Evolutionary conservation across 2,888 invertebrate species (phyloP), one percentile per base, ranked within the genome.

Genomic region (Rhabditoides inermis): DNA sequence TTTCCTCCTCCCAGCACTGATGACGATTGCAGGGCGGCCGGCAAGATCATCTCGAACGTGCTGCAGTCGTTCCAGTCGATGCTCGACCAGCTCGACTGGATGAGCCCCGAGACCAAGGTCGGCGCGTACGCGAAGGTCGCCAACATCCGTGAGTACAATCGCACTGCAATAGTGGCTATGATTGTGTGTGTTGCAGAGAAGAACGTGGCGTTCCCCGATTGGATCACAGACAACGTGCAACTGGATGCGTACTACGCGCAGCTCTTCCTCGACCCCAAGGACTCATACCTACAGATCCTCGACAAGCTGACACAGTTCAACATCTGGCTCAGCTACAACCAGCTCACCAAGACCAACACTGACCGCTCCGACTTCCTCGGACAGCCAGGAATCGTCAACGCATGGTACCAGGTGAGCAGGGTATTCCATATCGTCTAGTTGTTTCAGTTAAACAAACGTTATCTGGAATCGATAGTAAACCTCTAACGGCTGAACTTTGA

Each of bases 301-400:
- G 60, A 57, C 37, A 61, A 63, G 41, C 47, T 67, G 18, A 56
- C 46, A 27, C 35, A 45, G 49, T 68, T 64, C 60, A 61, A 62
- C 45, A 45, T 60, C 10, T 54, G 51, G 10, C 27, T 65, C 10
- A 56, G 61, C 37, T 66, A 64, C 54, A 58, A 56, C 6, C 61
- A 65, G 37, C 46, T 68, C 35, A 59, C 50, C 15, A 35, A 39
- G 6, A 36, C 49, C 2, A 1, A n/a, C 5, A 60, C 67, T n/a
- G 58, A 69, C 32, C 55, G 70, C 25, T 23, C 23, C 20, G 67
- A 70, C 49, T 72, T 72, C 61, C 53, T 63, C 5, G 67, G 68
- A 36, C 65, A 68, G 25, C 68, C 72, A 10, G 65, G 61, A 42
- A 67, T 63, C 2, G 70, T 69, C 15, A 70, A 72, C 45, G 72